Evolutionary conservation across 2,888 invertebrate species (phyloP), one percentile per base, ranked within the genome.

Genomic region (Hydriomena furcata): DNA sequence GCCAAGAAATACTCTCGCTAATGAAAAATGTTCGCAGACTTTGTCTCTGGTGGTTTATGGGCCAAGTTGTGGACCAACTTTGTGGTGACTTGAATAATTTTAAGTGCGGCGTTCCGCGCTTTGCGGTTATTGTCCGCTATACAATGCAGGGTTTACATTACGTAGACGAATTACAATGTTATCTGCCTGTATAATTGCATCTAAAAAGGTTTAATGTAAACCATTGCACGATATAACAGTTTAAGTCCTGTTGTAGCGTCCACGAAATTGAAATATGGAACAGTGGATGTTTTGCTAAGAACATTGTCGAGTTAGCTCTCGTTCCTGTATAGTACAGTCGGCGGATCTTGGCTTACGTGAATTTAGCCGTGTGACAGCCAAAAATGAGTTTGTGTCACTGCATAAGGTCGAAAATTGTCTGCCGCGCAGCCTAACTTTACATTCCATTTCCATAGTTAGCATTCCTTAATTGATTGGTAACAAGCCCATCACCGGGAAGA

Each of bases 1-100:
- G 27, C 44, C 21, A 24, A 43, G 32, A 24, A 66, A 71, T 28
- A 27, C 37, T 45, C 52, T 24, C 65, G 67, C 68, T 82, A 83
- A 86, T 88, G 88, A 88, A 88, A 88, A 87, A 87, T 86, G 84
- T 79, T 74, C 72, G 60, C 68, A 63, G 81, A 80, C 79, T 82
- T 79, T 82, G 84, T 82, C 82, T 76, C 77, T 68, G 49, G 76
- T 82, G 72, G 79, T 85, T 86, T 87, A 86, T 81, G 77, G 75
- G 67, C 68, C 69, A 82, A 88, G 77, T 88, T 68, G 60, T 48
- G 41, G 35, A 7, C 32, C 44, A 47, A 52, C 38, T 47, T 52
- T 52, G 52, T 42, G 47, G 46, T n/a, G 73, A 76, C 77, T 82
- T 84, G 80, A 84, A 87, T 86, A 84, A 87, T 86, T 85, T 82